Percentiles rank a stretch among this genome's conserved stretches.
These are phyloP conservation scores for Diabrotica balteata DNA, from an alignment of 2,888 invertebrate genomes.

Conservation along the genomic window DNA sequence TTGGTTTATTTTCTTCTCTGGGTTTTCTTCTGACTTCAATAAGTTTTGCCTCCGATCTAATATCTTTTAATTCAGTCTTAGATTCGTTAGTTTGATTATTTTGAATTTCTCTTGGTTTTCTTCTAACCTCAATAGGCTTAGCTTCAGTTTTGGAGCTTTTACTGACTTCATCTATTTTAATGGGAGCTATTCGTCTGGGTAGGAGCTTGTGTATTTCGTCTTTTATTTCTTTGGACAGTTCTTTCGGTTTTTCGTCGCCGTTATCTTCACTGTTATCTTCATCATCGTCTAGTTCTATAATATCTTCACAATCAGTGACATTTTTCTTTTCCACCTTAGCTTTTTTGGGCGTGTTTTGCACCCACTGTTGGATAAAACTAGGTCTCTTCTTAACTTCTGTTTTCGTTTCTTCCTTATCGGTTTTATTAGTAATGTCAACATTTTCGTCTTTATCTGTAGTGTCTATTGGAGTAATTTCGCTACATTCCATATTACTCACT, in stretches of 20 bases:
- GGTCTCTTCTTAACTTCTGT: conserved; percentile 45
- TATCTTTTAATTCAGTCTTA: background rate
- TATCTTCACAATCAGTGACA: conserved; percentile 26
- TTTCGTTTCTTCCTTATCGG: conserved; percentile 20
- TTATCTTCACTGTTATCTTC: background rate
- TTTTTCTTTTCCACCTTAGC: conserved; percentile 24
- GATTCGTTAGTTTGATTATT: background rate
- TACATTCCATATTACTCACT: conserved; percentile 46
- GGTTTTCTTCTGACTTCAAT: conserved; percentile 57
- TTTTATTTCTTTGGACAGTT: conserved; percentile 24
- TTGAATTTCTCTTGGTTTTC: conserved; percentile 10
- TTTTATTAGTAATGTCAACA: conserved; percentile 42
- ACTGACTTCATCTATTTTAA: conserved; percentile 8
- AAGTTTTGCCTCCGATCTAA: conserved; percentile 48
- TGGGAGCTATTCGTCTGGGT: conserved; percentile 25
- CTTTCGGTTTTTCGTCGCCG: conserved; percentile 22
- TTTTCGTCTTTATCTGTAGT: conserved; percentile 41
- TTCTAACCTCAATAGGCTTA: conserved; percentile 26
- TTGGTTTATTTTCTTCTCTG: conserved; percentile 34
- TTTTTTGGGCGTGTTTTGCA: conserved; percentile 43
- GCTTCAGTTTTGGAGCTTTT: conserved; percentile 4
- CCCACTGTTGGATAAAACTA: conserved; percentile 55
- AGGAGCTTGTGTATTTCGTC: conserved; percentile 29
- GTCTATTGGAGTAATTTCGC: conserved; percentile 45
- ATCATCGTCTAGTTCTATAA: background rate